Base-by-base conservation (phyloP, 2,888 invertebrate genomes). In the Stictocephala bisonia region DNA sequence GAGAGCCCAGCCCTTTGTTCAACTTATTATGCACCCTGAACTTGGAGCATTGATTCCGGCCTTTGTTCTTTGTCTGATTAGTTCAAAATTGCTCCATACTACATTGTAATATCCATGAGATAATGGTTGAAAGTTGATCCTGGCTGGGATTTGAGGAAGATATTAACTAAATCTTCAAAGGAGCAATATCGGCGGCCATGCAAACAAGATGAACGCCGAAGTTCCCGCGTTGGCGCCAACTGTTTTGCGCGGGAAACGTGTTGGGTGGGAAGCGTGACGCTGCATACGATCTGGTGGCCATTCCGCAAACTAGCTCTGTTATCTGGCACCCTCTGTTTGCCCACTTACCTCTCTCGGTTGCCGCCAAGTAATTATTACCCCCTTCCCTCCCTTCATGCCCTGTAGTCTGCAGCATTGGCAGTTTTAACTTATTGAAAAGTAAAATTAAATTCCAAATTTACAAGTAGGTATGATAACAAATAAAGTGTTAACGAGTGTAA, bases 11-110 rank as follows among this genome's bases (percentile, higher is more conserved):
- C 41, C 70, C 70, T 71, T 71, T 71, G 70, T 71, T 56, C 41
- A 71, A 71, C 70, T 71, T 71, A 71, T 71, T 71, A 71, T 71
- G 70, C 70, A 58, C 70, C 70, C 70, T 69, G 70, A 71, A 71
- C 70, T 71, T 71, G 41, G 70, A 31, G 70, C 70, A 71, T 71
- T 58, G 70, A 71, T 71, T 71, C 40, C 48, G 9, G 58, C 41
- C 70, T 71, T 58, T 71, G 70, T 58, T 40, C 70, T 29, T 71
- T 9, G 58, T 41, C 44, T 48, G 70, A 71, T 71, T 71, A 71
- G 58, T 71, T 71, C 58, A 71, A 58, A 71, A 71, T 71, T 71
- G 44, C 70, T 29, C 58, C 44, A 40, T 44, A 44, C 56, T 71
- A 71, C 70, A 71, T 71, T 71, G 70, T 71, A 71, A 71, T 71